phyloP scores from a whole-genome alignment of 2,797 vertebrate genomes.

The Thamnophis elegans region DNA sequence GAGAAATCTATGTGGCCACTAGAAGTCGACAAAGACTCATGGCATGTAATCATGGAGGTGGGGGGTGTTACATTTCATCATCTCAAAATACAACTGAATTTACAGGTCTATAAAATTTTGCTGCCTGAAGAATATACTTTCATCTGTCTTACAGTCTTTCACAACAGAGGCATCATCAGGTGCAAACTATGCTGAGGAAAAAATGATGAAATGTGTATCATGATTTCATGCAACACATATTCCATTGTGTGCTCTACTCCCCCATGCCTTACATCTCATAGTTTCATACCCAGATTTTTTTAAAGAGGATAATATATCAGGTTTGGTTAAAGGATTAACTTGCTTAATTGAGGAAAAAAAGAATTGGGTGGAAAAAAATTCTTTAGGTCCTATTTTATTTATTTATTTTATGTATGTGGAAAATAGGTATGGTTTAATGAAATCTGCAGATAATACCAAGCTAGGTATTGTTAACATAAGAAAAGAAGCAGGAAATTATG shows the following conservation, averaged over 20 bases:
- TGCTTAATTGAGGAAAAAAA: neutral
- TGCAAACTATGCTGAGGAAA: neutral
- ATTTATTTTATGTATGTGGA: neutral
- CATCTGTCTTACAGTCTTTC: neutral
- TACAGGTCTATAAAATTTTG: neutral
- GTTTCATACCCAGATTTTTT: neutral
- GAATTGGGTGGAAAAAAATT: neutral
- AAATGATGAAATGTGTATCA: neutral
- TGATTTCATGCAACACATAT: neutral
- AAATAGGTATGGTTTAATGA: conserved; percentile 1
- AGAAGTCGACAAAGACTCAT: neutral
- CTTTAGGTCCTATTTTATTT: neutral
- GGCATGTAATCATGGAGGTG: neutral
- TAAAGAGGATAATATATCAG: neutral
- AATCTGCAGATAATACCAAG: conserved; percentile 23
- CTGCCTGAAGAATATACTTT: neutral
- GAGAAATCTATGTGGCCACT: neutral
- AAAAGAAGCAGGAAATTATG: conserved; percentile 22
- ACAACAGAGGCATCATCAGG: neutral
- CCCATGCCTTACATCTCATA: neutral
- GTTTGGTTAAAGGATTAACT: neutral
- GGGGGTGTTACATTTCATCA: neutral
- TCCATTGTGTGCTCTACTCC: neutral
- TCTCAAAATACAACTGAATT: neutral
- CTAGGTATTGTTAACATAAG: conserved; percentile 16